Percentiles rank a stretch among this genome's conserved stretches.
Evolutionary conservation across 2,113 vertebrate species (phyloP).

Genomic region (Ceratotherium simum): DNA sequence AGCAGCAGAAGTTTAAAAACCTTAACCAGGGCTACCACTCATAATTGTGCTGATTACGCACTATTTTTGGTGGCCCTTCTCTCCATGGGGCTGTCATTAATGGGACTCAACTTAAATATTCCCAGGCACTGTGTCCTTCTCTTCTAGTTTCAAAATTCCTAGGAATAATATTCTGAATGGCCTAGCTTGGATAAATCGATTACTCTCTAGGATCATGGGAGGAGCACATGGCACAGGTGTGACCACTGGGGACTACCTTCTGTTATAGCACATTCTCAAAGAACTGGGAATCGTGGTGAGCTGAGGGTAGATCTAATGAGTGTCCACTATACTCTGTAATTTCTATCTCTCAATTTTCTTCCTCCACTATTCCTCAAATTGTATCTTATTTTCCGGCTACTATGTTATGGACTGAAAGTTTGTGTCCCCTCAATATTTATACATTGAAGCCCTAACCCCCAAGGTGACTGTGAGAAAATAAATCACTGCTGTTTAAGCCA

Average conservation of each 20-base stretch:
- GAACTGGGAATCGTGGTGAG: not conserved
- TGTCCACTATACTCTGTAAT: not conserved
- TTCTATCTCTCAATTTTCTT: not conserved
- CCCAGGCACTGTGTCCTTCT: not conserved
- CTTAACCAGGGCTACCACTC: not conserved
- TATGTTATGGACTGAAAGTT: not conserved
- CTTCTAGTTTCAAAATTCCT: not conserved
- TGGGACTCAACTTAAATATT: not conserved
- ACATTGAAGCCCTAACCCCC: not conserved
- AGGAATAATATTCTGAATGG: not conserved
- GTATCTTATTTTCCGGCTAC: not conserved
- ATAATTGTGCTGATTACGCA: not conserved
- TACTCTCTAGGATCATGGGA: not conserved
- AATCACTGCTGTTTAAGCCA: not conserved
- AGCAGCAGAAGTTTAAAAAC: not conserved
- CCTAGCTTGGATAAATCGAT: not conserved
- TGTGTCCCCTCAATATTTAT: not conserved
- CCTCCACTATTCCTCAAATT: not conserved
- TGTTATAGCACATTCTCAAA: not conserved
- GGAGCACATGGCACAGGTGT: not conserved
- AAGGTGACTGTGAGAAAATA: not conserved
- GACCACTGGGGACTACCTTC: not conserved
- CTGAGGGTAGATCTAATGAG: not conserved
- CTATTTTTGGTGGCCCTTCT: not conserved
- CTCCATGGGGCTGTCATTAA: not conserved